Evolutionary conservation across 2,888 invertebrate genomes (phyloP).

Genomic region (Drosophila acutilabella): DNA sequence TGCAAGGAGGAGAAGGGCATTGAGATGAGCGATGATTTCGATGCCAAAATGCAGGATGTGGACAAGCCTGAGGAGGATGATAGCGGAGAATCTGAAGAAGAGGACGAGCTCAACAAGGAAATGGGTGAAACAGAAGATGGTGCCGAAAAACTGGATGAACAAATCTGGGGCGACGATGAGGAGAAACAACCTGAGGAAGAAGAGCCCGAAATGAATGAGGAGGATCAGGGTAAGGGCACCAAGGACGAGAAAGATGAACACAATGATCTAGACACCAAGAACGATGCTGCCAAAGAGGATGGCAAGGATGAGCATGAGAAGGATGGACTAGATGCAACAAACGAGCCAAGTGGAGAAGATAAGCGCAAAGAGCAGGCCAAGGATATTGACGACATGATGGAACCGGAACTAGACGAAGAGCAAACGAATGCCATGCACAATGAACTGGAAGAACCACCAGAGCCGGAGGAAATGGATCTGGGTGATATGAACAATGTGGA

Average conservation of each 20-base stretch:
- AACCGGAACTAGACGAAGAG: constrained; percentile 91
- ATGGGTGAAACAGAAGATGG: constrained; percentile 97
- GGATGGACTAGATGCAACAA: constrained; percentile 84
- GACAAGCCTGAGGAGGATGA: constrained; percentile 88
- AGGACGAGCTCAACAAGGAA: constrained; percentile 95
- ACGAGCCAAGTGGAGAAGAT: constrained; percentile 76
- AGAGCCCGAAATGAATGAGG: constrained; percentile 87
- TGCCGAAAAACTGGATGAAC: constrained; percentile 92
- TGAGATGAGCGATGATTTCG: constrained; percentile 98
- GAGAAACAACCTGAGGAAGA: constrained; percentile 89
- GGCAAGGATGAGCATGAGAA: constrained; percentile 87
- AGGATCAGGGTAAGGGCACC: constrained; percentile 89
- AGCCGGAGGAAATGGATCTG: constrained; percentile 94
- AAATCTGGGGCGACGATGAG: constrained; percentile 95
- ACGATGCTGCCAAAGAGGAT: constrained; percentile 86
- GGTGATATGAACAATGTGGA: constrained; percentile 95
- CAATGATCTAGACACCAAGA: constrained; percentile 84
- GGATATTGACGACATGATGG: constrained; percentile 94
- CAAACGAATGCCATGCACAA: constrained; percentile 93
- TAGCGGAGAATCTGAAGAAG: constrained; percentile 89
- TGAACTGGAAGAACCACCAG: constrained; percentile 90
- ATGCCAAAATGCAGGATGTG: constrained; percentile 88
- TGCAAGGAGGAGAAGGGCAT: constrained; percentile 95
- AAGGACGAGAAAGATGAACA: constrained; percentile 90
- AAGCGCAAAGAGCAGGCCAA: constrained; percentile 86